Percentiles rank a stretch among this genome's conserved stretches.
Conservation (phyloP, 2,113 vertebrate genomes). For the Phycodurus eques region DNA sequence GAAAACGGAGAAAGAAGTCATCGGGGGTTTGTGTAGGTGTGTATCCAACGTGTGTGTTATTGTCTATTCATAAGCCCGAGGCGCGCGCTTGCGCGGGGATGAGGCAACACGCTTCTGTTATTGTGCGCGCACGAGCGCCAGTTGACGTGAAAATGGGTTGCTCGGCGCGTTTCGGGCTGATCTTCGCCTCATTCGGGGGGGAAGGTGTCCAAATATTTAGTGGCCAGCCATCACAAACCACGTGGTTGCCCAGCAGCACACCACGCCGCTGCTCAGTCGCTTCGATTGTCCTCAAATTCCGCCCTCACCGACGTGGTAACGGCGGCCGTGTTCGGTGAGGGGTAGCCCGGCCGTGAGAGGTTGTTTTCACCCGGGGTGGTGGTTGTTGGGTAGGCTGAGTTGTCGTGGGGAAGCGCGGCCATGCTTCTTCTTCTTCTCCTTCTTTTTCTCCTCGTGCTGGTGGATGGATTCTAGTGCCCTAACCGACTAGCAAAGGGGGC, state of each 20-base stretch:
- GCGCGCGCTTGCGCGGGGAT: not conserved
- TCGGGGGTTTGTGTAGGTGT: slow-evolving; percentile 94
- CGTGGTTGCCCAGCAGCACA: slow-evolving; percentile 79
- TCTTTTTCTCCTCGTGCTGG: slow-evolving; percentile 39
- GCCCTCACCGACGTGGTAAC: not conserved
- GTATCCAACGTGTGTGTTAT: slow-evolving; percentile 62
- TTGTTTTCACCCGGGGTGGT: slow-evolving; percentile 8
- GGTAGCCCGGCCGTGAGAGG: too few relatives aligned
- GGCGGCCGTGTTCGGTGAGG: not conserved
- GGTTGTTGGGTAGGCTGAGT: slow-evolving; percentile 49
- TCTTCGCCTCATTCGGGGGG: slow-evolving; percentile 55
- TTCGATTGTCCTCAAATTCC: slow-evolving; percentile 42
- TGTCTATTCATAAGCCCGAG: slow-evolving; percentile 30
- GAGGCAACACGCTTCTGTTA: slow-evolving; percentile 72
- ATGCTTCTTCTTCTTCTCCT: slow-evolving; percentile 61
- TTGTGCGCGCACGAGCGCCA: slow-evolving; percentile 64
- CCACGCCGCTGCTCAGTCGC: slow-evolving; percentile 68
- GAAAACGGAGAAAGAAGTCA: slow-evolving; percentile 97
- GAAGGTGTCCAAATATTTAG: slow-evolving; percentile 78
- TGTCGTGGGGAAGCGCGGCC: slow-evolving; percentile 78
- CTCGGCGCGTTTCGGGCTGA: not conserved
- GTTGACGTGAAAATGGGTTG: not conserved
- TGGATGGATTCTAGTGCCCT: slow-evolving; percentile 61
- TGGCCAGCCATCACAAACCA: slow-evolving; percentile 88
- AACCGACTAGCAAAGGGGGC: slow-evolving; percentile 34